These are phyloP conservation scores for Tolmerus cingulatus DNA, from an alignment of 2,888 invertebrate genomes.

Conservation along the genomic window DNA sequence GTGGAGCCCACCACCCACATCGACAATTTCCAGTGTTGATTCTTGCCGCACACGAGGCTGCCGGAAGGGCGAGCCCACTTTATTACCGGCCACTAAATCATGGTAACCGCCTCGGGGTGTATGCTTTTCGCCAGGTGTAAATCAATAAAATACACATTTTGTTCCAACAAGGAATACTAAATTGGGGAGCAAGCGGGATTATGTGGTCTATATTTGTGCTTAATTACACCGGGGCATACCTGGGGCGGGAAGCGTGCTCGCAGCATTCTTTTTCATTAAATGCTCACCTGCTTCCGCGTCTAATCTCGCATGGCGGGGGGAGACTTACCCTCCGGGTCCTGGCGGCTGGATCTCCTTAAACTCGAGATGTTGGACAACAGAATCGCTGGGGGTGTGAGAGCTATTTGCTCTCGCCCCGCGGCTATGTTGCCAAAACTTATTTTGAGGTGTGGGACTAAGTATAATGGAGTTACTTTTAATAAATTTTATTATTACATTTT, in stretches of 20 bases:
- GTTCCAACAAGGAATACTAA: constrained; percentile 32
- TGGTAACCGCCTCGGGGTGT: constrained; percentile 6
- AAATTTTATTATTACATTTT: background rate
- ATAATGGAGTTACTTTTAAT: background rate
- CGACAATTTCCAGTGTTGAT: constrained; percentile 5
- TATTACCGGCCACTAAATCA: constrained; percentile 36
- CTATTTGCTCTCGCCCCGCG: background rate
- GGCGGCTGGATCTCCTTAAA: background rate
- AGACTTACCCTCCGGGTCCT: background rate
- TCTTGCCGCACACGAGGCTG: background rate
- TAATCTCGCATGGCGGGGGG: background rate
- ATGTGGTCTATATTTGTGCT: background rate
- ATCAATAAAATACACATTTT: constrained; percentile 41
- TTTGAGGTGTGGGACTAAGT: background rate
- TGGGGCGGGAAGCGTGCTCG: background rate
- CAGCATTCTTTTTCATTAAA: background rate
- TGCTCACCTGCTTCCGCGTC: background rate
- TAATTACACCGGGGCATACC: constrained; percentile 6
- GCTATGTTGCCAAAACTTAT: background rate
- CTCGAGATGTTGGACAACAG: background rate
- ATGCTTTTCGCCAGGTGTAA: constrained; percentile 30
- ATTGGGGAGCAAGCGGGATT: constrained; percentile 13
- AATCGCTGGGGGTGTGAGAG: background rate
- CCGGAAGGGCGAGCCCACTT: constrained; percentile 24
- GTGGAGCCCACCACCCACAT: background rate